Conservation (phyloP, 2,113 vertebrate genomes). For the Arothron firmamentum region DNA sequence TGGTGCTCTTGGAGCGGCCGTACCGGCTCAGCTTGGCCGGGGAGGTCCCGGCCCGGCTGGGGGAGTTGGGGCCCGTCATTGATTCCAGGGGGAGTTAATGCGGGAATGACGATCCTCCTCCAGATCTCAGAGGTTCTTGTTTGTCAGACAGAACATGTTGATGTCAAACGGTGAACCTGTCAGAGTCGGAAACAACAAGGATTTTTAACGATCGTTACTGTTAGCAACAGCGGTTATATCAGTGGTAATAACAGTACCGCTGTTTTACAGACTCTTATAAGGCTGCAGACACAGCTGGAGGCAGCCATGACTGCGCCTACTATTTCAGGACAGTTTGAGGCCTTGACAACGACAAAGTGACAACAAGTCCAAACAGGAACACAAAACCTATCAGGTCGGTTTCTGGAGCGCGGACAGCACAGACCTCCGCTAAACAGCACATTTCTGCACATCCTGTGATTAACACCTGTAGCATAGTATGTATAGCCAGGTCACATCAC, state of each 20-base stretch:
- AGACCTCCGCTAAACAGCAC: no score
- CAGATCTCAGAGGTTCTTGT: slow-evolving; percentile 25
- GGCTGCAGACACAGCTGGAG: background rate
- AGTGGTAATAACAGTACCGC: background rate
- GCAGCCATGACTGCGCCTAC: background rate
- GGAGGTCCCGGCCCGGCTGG: slow-evolving; percentile 63
- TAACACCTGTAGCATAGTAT: no score
- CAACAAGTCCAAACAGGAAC: background rate
- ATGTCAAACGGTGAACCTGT: slow-evolving; percentile 18
- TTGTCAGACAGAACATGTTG: slow-evolving; percentile 32
- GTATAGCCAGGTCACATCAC: no score
- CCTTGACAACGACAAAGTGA: slow-evolving; percentile 1
- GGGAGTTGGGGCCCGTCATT: slow-evolving; percentile 83
- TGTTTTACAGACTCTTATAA: no score
- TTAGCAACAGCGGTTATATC: background rate
- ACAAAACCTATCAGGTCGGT: background rate
- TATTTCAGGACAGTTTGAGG: background rate
- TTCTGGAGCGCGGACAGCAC: background rate
- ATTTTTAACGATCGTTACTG: background rate
- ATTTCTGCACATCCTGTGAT: no score
- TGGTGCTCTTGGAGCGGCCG: slow-evolving; percentile 84
- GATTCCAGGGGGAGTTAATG: slow-evolving; percentile 27
- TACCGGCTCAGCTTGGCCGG: slow-evolving; percentile 76
- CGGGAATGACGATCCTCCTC: slow-evolving; percentile 28
- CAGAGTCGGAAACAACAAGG: background rate